These are phyloP conservation scores for Beaufortia kweichowensis DNA, from an alignment of 2,113 vertebrate species.

Conservation along the genomic window DNA sequence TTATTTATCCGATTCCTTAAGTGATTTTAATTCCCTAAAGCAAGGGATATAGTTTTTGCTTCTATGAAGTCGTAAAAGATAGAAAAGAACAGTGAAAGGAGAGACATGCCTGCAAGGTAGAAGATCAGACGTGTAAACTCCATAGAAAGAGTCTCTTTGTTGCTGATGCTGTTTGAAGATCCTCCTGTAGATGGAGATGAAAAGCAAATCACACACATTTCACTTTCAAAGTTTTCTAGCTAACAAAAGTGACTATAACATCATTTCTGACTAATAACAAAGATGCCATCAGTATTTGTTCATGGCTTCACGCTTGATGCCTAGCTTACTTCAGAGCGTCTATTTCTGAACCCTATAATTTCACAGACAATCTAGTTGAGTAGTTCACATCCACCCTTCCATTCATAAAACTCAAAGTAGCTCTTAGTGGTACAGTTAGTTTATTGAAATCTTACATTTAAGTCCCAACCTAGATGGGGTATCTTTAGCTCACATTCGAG, in stretches of 20 bases:
- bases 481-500: constrained; percentile 77
- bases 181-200: constrained; percentile 10
- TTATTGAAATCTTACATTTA: constrained; percentile 81
- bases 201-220: constrained; percentile 5
- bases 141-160: constrained; percentile 5
- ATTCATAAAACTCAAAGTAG: constrained; percentile 79
- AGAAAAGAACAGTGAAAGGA: constrained; percentile 9
- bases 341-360: constrained; percentile 76
- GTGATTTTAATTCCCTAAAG: constrained; percentile 52
- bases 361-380: constrained; percentile 69
- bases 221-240: not conserved
- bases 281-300: not conserved
- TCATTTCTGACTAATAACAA: constrained; percentile 23
- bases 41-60: constrained; percentile 11
- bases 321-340: constrained; percentile 61
- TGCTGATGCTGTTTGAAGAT: not conserved
- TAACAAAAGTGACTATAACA: not conserved
- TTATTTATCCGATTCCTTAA: constrained; percentile 67
- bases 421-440: constrained; percentile 78
- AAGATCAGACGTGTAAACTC: constrained; percentile 2
- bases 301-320: constrained; percentile 33
- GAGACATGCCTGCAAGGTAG: constrained; percentile 16
- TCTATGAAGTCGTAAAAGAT: not conserved
- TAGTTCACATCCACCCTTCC: constrained; percentile 71
- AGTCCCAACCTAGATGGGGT: constrained; percentile 72